Percentiles rank a stretch among this genome's conserved stretches.
Evolutionary conservation across 2,113 vertebrate species (phyloP).

Genomic region (Vidua chalybeata): DNA sequence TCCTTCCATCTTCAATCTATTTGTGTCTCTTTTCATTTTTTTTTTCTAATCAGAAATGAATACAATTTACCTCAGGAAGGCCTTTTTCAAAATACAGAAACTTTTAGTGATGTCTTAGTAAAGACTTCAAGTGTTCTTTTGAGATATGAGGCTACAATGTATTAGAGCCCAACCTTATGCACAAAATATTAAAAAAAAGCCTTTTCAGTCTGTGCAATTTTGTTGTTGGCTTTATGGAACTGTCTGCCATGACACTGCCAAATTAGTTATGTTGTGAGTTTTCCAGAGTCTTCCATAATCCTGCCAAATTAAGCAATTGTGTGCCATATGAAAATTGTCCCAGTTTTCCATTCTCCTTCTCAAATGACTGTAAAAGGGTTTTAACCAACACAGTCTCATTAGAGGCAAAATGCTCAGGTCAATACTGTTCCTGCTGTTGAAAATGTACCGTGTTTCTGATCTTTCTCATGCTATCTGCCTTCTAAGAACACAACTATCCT

Average conservation of each 20-base stretch:
- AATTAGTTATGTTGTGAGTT: neutral
- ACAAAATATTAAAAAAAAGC: neutral
- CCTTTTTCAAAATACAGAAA: neutral
- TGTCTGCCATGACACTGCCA: neutral
- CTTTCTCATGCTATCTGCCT: neutral
- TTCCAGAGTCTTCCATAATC: neutral
- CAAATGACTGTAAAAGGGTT: neutral
- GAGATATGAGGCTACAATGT: neutral
- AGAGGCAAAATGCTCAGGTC: neutral
- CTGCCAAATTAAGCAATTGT: neutral
- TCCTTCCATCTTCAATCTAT: neutral
- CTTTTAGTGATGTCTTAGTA: neutral
- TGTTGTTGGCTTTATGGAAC: neutral
- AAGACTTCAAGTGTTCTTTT: neutral
- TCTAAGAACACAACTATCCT: neutral
- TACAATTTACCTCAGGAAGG: neutral
- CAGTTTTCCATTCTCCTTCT: neutral
- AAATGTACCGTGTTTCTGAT: neutral
- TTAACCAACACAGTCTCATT: neutral
- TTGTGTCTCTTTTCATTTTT: neutral
- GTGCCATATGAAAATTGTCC: neutral
- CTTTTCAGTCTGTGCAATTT: neutral
- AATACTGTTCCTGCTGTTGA: neutral
- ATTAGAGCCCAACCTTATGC: neutral
- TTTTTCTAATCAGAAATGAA: neutral